phyloP scores from a whole-genome alignment of 1,140 invertebrate genomes.

The Trachymyrmex septentrionalis region DNA sequence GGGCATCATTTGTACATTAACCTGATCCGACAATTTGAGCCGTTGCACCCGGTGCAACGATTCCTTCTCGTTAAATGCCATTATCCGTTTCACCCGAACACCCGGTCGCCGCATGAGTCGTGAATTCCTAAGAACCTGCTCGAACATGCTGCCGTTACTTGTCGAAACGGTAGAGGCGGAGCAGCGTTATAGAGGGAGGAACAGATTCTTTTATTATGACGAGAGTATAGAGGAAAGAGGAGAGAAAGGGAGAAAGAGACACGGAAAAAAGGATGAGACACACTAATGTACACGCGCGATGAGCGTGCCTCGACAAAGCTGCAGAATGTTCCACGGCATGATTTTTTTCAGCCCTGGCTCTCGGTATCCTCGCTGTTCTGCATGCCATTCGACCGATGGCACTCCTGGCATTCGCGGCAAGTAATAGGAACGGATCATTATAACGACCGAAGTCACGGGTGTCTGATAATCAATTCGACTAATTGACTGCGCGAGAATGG shows the following conservation, averaged over 20 bases:
- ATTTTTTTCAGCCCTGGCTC: slow-evolving; percentile 50
- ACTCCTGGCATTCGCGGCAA: slow-evolving; percentile 50
- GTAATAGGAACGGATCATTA: slow-evolving; percentile 59
- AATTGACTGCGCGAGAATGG: slow-evolving; percentile 52
- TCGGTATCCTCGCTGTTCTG: slow-evolving; percentile 61
- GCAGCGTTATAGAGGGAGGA: slow-evolving; percentile 53
- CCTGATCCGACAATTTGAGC: slow-evolving; percentile 81
- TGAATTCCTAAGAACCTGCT: slow-evolving; percentile 84
- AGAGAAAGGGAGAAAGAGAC: slow-evolving; percentile 11
- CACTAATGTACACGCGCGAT: slow-evolving; percentile 69
- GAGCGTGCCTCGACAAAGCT: slow-evolving; percentile 67
- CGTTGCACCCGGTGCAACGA: slow-evolving; percentile 69
- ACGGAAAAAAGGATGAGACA: slow-evolving; percentile 33
- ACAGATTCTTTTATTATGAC: slow-evolving; percentile 74
- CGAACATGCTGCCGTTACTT: slow-evolving; percentile 63
- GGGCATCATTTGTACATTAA: slow-evolving; percentile 82
- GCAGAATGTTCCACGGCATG: slow-evolving; percentile 49
- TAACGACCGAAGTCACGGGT: slow-evolving; percentile 57
- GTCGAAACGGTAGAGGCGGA: slow-evolving; percentile 66
- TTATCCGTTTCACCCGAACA: slow-evolving; percentile 84
- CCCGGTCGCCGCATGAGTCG: slow-evolving; percentile 82
- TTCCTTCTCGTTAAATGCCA: slow-evolving; percentile 82
- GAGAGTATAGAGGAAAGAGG: slow-evolving; percentile 60
- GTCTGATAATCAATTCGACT: slow-evolving; percentile 60
- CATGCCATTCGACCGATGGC: slow-evolving; percentile 47